Evolutionary conservation across 1,140 invertebrate species (phyloP), one percentile per base, ranked within the genome.

Genomic region (Theocolax elegans): DNA sequence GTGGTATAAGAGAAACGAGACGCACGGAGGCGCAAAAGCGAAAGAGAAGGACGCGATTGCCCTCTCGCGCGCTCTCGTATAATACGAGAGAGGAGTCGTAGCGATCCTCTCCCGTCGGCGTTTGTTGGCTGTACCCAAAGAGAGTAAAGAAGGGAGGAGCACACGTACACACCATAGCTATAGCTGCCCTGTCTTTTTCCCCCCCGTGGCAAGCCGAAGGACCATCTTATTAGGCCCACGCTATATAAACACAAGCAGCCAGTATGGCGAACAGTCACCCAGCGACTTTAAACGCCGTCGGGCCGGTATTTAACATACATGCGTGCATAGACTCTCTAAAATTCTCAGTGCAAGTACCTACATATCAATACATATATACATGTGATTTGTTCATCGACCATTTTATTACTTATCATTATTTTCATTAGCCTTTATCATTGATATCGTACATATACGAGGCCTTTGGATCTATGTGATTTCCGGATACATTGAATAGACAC

Each of bases 231-330:
- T 85, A 85, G 60, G 40, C 68, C 66, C 77, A 76, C 76, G 78
- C 83, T 86, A 86, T 86, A 86, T 86, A 86, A 86, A 86, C 83
- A 79, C 79, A 80, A 79, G 76, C 73, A 75, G 72, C 65, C 77
- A 72, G 76, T 74, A 82, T 82, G 74, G 73, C 78, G 77, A 79
- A 76, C 83, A 86, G 85, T 86, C 80, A 81, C 78, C 66, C 76
- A 79, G 77, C 75, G 79, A 80, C 80, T 78, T 74, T 77, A 80
- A 79, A 74, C 75, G 74, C 70, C 75, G 76, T 75, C 80, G 81
- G 77, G 76, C 67, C 72, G 71, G 68, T 35, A 42, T 12, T 42
- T 23, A 12, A 25, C 49, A 35, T 31, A 46, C 29, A 27, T 60
- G 25, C 40, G 40, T 46, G 40, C 38, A 23, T 17, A 17, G 23